Percentiles rank a stretch among this genome's conserved stretches.
Conservation (phyloP, 2,797 vertebrate genomes). For the Clarias laeviceps region DNA sequence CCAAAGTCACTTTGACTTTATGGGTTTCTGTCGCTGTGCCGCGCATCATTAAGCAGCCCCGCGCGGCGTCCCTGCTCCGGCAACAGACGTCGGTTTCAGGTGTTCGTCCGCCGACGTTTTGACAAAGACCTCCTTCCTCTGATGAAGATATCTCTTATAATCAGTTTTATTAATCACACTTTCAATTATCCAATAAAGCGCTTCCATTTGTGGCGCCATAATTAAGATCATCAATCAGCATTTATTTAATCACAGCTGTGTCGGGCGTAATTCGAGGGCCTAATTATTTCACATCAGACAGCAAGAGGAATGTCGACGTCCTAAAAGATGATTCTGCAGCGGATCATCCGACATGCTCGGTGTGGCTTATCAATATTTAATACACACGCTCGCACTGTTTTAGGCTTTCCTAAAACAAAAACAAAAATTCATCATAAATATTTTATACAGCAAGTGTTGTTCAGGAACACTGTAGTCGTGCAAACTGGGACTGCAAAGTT, state of each 20-base stretch:
- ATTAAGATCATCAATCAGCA: constrained; percentile 71
- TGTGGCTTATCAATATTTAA: constrained; percentile 21
- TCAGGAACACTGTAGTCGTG: neutral
- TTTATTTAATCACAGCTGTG: constrained; percentile 39
- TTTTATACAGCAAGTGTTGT: constrained; percentile 7
- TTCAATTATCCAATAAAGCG: constrained; percentile 70
- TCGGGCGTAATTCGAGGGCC: neutral
- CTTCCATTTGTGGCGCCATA: constrained; percentile 60
- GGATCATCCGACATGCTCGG: neutral
- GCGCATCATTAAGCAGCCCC: constrained; percentile 15
- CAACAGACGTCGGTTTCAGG: neutral
- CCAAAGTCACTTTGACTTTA: constrained; percentile 31
- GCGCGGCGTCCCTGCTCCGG: neutral
- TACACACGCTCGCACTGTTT: neutral
- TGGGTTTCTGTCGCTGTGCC: neutral
- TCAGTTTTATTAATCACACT: constrained; percentile 70
- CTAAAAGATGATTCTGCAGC: neutral
- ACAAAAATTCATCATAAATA: neutral
- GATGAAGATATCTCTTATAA: constrained; percentile 59
- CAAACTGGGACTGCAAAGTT: neutral
- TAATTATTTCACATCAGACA: constrained; percentile 20
- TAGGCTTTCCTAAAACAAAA: neutral
- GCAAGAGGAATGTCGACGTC: neutral
- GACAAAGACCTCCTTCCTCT: constrained; percentile 1
- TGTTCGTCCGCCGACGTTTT: neutral